These are phyloP conservation scores for Criorhina ranunculi DNA, from an alignment of 2,888 invertebrate genomes.

Conservation along the genomic window DNA sequence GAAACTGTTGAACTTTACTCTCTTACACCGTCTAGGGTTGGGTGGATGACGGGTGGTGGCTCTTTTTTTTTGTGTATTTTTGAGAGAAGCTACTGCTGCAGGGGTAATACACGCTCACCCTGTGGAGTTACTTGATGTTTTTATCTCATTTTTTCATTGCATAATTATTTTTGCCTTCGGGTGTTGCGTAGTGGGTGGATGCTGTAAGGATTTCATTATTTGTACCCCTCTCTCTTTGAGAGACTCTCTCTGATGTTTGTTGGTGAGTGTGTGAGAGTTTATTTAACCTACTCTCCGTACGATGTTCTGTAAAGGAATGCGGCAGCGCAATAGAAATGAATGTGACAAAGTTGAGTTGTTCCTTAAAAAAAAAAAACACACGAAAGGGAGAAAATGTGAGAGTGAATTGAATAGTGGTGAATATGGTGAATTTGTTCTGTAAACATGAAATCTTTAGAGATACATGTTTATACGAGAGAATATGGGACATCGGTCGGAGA, in stretches of 20 bases:
- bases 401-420: not conserved
- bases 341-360: not conserved
- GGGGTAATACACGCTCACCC: conserved; percentile 30
- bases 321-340: conserved; percentile 47
- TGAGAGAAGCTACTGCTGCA: conserved; percentile 36
- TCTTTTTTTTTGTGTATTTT: conserved; percentile 9
- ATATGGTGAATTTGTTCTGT: not conserved
- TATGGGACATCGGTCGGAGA: too few species aligned
- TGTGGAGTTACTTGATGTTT: conserved; percentile 11
- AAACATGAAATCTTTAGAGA: not conserved
- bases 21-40: not conserved
- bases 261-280: conserved; percentile 12
- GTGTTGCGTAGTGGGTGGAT: conserved; percentile 69
- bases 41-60: conserved; percentile 18
- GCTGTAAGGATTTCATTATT: conserved; percentile 51
- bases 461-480: conserved; percentile 3
- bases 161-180: conserved; percentile 51
- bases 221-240: conserved; percentile 6
- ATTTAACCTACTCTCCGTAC: conserved; percentile 25
- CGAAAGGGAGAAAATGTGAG: not conserved
- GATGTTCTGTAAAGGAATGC: conserved; percentile 61
- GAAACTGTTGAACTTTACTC: conserved; percentile 72
- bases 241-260: conserved; percentile 23
- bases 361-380: not conserved
- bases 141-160: conserved; percentile 33